Evolutionary conservation across 2,113 vertebrate genomes (phyloP).

Genomic region (Axis porcinus): DNA sequence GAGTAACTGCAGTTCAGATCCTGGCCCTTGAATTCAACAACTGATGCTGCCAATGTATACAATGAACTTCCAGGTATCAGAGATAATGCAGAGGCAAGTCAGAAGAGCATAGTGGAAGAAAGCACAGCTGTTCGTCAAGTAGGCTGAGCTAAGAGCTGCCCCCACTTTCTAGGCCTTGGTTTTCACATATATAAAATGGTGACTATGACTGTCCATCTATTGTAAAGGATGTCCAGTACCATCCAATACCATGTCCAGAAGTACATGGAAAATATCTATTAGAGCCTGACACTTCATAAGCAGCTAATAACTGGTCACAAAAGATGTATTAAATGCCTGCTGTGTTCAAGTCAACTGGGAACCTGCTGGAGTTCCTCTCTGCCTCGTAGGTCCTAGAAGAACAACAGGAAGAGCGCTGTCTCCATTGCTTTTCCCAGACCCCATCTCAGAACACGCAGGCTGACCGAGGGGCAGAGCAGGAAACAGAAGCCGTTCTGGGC

Average conservation of each 20-base stretch:
- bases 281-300: background rate
- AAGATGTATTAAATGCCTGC: background rate
- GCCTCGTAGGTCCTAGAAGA: background rate
- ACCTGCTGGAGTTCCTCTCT: too few species aligned
- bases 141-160: too few species aligned
- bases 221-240: too few species aligned
- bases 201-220: fast-evolving
- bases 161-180: background rate
- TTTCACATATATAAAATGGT: background rate
- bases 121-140: fast-evolving
- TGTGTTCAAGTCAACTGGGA: fast-evolving
- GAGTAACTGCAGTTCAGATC: background rate
- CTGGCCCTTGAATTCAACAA: background rate
- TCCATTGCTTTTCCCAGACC: background rate
- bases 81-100: background rate
- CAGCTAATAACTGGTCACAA: background rate
- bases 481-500: background rate
- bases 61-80: background rate
- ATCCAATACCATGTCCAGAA: background rate
- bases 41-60: background rate
- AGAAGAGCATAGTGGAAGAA: fast-evolving
- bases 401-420: fast-evolving
- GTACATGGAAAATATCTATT: background rate
- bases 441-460: background rate
- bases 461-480: too few species aligned